Evolutionary conservation across 2,113 vertebrate species (phyloP).

Genomic region (Fregata magnificens): DNA sequence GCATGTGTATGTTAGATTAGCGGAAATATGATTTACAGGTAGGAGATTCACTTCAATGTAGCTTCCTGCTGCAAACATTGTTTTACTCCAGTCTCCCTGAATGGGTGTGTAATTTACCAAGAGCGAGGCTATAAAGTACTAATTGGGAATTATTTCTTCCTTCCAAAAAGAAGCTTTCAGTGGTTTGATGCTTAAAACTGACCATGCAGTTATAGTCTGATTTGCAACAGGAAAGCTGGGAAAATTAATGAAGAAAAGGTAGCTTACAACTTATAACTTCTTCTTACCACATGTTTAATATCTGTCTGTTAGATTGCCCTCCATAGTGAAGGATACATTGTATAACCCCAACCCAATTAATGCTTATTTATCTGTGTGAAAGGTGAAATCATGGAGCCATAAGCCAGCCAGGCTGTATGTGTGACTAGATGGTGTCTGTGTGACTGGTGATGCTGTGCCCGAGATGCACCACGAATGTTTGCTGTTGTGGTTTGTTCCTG

Average conservation of each 20-base stretch:
- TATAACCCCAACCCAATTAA: background rate
- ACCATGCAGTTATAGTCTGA: background rate
- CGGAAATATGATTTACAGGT: background rate
- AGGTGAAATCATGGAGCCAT: background rate
- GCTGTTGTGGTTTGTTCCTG: background rate
- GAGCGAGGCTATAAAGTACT: background rate
- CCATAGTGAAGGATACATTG: background rate
- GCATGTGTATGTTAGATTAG: background rate
- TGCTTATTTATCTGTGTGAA: background rate
- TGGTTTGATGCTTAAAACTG: background rate
- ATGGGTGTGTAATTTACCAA: background rate
- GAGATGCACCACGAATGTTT: fast-evolving
- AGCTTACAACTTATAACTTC: background rate
- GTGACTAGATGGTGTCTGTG: background rate
- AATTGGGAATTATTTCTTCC: background rate
- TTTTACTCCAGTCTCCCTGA: background rate
- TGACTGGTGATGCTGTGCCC: background rate
- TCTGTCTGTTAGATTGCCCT: background rate
- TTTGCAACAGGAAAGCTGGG: background rate
- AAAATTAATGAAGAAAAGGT: background rate
- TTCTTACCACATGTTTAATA: background rate
- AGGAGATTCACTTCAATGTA: background rate
- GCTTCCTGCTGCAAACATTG: background rate
- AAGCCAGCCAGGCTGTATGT: background rate
- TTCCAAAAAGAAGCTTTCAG: background rate